Conservation (phyloP, 1,140 invertebrate genomes). For the Drosophila parabipectinata region DNA sequence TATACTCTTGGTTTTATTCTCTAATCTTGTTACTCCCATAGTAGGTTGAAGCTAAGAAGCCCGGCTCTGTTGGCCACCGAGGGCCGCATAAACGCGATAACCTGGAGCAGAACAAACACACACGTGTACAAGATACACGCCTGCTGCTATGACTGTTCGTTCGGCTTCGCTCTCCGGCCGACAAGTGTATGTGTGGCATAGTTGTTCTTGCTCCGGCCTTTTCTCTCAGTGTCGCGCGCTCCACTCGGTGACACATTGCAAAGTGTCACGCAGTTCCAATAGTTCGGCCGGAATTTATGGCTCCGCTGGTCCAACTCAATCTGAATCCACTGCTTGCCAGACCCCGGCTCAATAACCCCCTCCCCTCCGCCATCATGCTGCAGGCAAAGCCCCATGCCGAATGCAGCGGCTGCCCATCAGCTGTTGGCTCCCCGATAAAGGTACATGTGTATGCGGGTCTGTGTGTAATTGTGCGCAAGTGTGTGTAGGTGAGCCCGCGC, state of each 20-base stretch:
- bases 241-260: conserved; percentile 50
- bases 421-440: conserved; percentile 51
- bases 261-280: conserved; percentile 65
- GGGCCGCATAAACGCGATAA: neutral
- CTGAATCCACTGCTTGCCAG: conserved; percentile 1
- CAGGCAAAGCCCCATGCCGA: conserved; percentile 22
- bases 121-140: conserved; percentile 55
- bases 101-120: conserved; percentile 34
- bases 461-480: conserved; percentile 8
- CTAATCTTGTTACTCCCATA: too few relatives aligned
- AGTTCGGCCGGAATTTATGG: conserved; percentile 5
- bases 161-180: conserved; percentile 49
- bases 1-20: too few relatives aligned
- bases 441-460: neutral
- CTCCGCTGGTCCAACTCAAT: conserved; percentile 4
- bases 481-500: conserved; percentile 53
- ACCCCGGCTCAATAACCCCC: neutral
- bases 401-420: conserved; percentile 50
- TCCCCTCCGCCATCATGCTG: too few relatives aligned
- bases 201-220: conserved; percentile 31
- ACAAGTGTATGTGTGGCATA: conserved; percentile 27
- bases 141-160: conserved; percentile 65
- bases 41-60: conserved; percentile 1
- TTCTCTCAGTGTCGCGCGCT: conserved; percentile 25
- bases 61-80: neutral